Evolutionary conservation across 2,113 vertebrate species (phyloP), one percentile per base, ranked within the genome.

Genomic region (Gallinago paraguaiae): DNA sequence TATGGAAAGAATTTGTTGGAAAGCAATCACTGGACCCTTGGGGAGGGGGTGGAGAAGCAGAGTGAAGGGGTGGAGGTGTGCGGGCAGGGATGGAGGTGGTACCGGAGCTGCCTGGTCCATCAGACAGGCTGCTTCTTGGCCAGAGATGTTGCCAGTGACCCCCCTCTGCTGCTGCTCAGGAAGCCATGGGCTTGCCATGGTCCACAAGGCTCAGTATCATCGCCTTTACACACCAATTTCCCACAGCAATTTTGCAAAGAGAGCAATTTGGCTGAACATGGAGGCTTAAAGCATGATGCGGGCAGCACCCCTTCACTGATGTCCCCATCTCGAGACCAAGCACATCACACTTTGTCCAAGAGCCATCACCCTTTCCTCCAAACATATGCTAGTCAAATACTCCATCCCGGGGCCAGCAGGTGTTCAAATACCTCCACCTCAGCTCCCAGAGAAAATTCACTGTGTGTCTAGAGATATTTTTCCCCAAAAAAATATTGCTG

Each of bases 1-100:
- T 93, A 74, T 17, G 87, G 96, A 95, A 97, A 96, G 93, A 68
- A 88, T 83, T 88, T 93, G 82, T 90, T 79, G 91, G 90, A 91
- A 96, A 92, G 97, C 88, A 78, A 86, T 88, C 23, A 0, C 27
- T 0, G 2, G 57, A 17, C 8, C 4, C 10, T 4, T 2, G 41
- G 28, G 6, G 2, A 17, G 18, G 20, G 7, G 2, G 45, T 45
- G 45, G 25, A 17, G 50, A 46, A 24, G 7, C 30, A 35, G 81
- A 57, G 57, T 8, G 63, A 64, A 82, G 33, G 71, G 72, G 39
- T 39, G 70, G 91, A 71, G 82, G 70, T 85, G 79, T 65, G 80
- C 27, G 1, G 8, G 72, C 33, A 25, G 68, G 41, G 54, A 51
- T n/a, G 53, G 14, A 28, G 31, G 14, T 41, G 63, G 50, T 53